Evolutionary conservation across 2,113 vertebrate species (phyloP), one percentile per base, ranked within the genome.

Genomic region (Onychostruthus taczanowskii): DNA sequence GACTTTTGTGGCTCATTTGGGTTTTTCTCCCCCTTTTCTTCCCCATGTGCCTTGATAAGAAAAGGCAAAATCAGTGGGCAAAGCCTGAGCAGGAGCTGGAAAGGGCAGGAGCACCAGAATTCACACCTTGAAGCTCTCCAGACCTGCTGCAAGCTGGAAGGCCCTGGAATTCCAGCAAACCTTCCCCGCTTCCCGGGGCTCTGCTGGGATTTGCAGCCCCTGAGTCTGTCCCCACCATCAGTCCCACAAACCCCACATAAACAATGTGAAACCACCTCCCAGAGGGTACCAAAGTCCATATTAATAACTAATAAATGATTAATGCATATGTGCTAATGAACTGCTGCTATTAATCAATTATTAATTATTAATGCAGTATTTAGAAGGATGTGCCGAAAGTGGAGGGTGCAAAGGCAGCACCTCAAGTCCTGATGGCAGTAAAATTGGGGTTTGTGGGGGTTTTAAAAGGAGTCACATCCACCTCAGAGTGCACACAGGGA

Each of bases 231-330:
- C 2, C 69, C 64, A 12, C 82, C 72, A 9, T 28, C 50, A 62
- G 19, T 46, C 39, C 84, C 24, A 8, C 78, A 66, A 67, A 47
- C 2, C 30, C 33, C 35, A 0, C 19, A 17, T 10, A 39, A 79
- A 49, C 4, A 4, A 23, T 1, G 30, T 21, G 49, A 37, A 90
- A 52, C 23, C 56, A 27, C 9, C 63, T 75, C 18, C 39, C 41
- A n/a, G 74, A 50, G 53, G 58, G 74, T 35, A 18, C 70, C 9
- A 15, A 41, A 33, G 58, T 52, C 82, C 74, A 4, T 55, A 73
- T 79, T 83, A 76, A 90, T 81, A 86, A 84, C 80, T 43, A 22
- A 63, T 92, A 44, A 93, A 91, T 92, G 15, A 92, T 89, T 70
- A 56, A 91, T 82, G 84, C 1, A 5, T 19, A 1, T 12, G 52